Evolutionary conservation across 2,888 invertebrate species (phyloP).

Genomic region (Torymus texanus): DNA sequence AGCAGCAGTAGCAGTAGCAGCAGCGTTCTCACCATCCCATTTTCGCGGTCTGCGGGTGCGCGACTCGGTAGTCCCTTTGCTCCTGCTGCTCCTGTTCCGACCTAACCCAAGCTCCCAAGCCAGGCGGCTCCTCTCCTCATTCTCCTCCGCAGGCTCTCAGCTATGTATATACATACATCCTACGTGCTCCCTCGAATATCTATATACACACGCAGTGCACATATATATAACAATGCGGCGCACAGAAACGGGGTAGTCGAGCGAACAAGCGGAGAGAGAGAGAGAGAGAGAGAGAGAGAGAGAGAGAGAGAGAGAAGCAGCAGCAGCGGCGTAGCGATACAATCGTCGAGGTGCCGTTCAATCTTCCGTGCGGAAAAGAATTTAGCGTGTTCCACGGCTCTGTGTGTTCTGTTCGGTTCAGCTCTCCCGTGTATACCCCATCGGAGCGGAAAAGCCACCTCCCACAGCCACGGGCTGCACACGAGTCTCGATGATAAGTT

Average conservation of each 20-base stretch:
- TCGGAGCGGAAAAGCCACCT: too few relatives aligned
- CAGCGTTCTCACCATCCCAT: constrained; percentile 14
- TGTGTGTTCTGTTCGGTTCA: too few relatives aligned
- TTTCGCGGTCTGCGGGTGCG: constrained; percentile 29
- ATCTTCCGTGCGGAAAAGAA: constrained; percentile 58
- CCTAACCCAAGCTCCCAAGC: constrained; percentile 19
- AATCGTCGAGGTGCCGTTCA: constrained; percentile 58
- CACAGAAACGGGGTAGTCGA: neutral
- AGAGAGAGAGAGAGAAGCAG: too few relatives aligned
- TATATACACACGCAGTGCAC: neutral
- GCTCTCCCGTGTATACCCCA: too few relatives aligned
- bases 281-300: too few relatives aligned
- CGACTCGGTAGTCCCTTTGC: neutral
- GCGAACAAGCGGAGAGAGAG: too few relatives aligned
- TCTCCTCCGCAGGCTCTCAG: neutral
- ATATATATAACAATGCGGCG: constrained; percentile 19
- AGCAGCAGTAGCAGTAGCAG: neutral
- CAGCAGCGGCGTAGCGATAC: constrained; percentile 1
- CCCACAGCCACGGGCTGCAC: too few relatives aligned
- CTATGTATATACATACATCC: neutral
- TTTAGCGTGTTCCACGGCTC: constrained; percentile 14
- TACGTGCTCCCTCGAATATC: neutral
- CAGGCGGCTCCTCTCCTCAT: neutral
- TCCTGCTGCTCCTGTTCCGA: neutral
- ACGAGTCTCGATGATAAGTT: constrained; percentile 58